Evolutionary conservation across 2,113 vertebrate genomes (phyloP), one percentile per base, ranked within the genome.

Genomic region (Epinephelus cyanopodus): DNA sequence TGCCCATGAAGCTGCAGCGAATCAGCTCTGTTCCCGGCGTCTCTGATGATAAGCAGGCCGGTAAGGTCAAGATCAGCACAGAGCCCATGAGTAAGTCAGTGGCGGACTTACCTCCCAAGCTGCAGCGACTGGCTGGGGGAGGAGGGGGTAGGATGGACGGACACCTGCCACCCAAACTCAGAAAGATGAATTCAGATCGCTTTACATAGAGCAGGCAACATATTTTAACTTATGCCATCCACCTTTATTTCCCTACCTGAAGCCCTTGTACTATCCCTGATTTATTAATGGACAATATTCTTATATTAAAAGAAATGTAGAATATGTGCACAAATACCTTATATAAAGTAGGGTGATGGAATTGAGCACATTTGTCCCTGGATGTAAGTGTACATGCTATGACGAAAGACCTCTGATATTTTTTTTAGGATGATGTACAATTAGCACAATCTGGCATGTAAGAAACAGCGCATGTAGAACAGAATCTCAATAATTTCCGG

Each of bases 21-120:
- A 99, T 99, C 96, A 99, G 98, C 95, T 99, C 98, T 0, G 98
- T 99, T 87, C 98, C 98, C 1, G 98, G 98, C 1, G 97, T 98
- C 57, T 97, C 97, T 6, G 98, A 99, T 87, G 98, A 99, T 83
- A 98, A 96, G 92, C 96, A 97, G 92, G 96, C 96, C 17, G 95
- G 96, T 5, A 98, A 97, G 92, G 95, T 94, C 42, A 98, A 96
- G 95, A 96, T 98, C 90, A 90, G 95, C 87, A 94, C 96, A 3
- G 98, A 99, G 94, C 96, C 97, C 89, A 99, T 99, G 74, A 99
- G 98, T 92, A 97, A 98, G 91, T 99, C 98, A 33, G 96, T 99
- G 95, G 97, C 97, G 0, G 98, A 99, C 92, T 95, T 99, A 92
- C 98, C 98, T 17, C 98, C 98, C 85, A 99, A 99, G 94, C 96